These are phyloP conservation scores for Acronicta psi DNA, from an alignment of 2,888 invertebrate species.

Conservation along the genomic window DNA sequence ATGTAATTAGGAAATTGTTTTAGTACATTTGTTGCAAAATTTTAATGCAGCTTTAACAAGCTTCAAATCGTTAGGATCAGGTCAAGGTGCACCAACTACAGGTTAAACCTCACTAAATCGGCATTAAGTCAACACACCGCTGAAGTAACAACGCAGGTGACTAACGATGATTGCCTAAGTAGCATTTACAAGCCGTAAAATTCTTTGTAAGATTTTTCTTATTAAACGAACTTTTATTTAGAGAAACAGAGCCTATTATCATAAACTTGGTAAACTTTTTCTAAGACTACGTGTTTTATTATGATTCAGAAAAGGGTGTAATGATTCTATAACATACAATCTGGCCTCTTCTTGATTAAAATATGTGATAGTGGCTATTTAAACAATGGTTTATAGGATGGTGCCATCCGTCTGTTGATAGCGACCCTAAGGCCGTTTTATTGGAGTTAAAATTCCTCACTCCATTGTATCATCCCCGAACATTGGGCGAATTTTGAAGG, in stretches of 20 bases:
- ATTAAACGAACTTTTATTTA: constrained; percentile 13
- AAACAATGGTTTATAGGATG: too few relatives aligned
- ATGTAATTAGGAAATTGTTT: not conserved
- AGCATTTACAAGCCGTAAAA: constrained; percentile 30
- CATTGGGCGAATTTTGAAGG: too few relatives aligned
- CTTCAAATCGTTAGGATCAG: constrained; percentile 4
- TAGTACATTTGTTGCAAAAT: constrained; percentile 7
- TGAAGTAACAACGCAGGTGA: constrained; percentile 21
- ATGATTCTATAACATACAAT: too few relatives aligned
- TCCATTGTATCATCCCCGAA: too few relatives aligned
- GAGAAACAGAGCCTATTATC: constrained; percentile 13
- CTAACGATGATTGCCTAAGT: constrained; percentile 37
- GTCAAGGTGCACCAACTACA: constrained; percentile 13
- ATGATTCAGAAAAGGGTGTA: too few relatives aligned
- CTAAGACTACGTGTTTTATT: not conserved
- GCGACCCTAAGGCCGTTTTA: too few relatives aligned
- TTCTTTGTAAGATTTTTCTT: constrained; percentile 14
- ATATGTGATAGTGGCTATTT: too few relatives aligned
- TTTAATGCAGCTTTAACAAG: constrained; percentile 2
- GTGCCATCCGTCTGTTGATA: too few relatives aligned
- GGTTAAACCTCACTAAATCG: constrained; percentile 9
- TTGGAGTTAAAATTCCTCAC: too few relatives aligned
- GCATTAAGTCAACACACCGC: constrained; percentile 26
- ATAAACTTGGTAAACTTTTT: constrained; percentile 20
- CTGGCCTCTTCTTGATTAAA: too few relatives aligned